Evolutionary conservation across 2,888 invertebrate species (phyloP).

Genomic region (Orgyia antiqua): DNA sequence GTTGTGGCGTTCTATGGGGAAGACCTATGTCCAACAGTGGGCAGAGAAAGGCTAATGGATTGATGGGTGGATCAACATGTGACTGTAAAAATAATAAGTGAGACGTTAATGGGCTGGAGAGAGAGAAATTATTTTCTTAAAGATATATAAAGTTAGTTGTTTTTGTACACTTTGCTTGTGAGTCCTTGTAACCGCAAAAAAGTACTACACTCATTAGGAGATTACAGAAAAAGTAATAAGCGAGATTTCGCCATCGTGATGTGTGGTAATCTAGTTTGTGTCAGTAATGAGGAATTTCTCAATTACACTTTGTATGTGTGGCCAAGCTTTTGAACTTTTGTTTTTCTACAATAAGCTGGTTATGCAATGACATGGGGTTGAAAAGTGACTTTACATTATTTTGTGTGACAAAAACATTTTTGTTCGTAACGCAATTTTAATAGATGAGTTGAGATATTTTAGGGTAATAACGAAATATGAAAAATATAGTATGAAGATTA

Average conservation of each 20-base stretch:
- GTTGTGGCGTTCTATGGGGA: too few species aligned
- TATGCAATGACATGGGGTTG: too few species aligned
- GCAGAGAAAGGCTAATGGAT: too few species aligned
- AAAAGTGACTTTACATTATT: too few species aligned
- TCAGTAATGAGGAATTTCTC: conserved; percentile 74
- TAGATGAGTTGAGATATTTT: too few species aligned
- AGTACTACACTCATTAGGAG: conserved; percentile 58
- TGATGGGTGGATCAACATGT: not conserved
- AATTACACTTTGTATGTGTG: conserved; percentile 68
- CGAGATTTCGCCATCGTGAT: conserved; percentile 71
- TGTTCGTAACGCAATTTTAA: too few species aligned
- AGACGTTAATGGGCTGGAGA: too few species aligned
- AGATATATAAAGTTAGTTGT: conserved; percentile 9
- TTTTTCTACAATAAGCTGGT: conserved; percentile 29
- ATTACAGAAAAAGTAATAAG: conserved; percentile 58
- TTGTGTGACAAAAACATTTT: too few species aligned
- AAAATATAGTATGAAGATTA: too few species aligned
- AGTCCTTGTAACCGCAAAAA: conserved; percentile 38
- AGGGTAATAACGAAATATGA: too few species aligned
- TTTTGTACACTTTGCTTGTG: conserved; percentile 34
- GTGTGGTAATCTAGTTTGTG: conserved; percentile 63
- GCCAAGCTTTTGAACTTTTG: conserved; percentile 44
- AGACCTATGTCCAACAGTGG: too few species aligned
- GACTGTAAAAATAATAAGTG: not conserved
- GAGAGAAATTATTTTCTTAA: not conserved